Conservation (phyloP, 2,113 vertebrate genomes). For the Grammatotria lemairii region DNA sequence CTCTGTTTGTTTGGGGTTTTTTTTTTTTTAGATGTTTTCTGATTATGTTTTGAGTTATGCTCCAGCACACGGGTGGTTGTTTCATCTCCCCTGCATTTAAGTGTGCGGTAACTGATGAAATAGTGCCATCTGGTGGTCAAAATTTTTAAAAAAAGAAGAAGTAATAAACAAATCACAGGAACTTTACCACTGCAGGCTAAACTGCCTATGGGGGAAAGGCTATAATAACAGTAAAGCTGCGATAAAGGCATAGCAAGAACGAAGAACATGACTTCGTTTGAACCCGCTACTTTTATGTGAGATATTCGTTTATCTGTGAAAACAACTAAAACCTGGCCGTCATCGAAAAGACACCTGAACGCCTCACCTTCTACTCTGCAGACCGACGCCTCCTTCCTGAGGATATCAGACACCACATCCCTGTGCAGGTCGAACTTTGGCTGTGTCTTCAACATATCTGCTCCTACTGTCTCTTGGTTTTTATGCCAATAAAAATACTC, state of each 20-base stretch:
- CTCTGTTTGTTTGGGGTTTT: not conserved
- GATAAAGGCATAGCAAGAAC: not conserved
- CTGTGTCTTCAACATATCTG: constrained; percentile 47
- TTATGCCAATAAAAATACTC: not conserved
- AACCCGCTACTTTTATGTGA: not conserved
- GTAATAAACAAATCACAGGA: not conserved
- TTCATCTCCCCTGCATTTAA: not conserved
- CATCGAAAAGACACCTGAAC: not conserved
- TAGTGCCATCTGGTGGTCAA: constrained; percentile 17
- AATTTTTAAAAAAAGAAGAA: rapidly evolving
- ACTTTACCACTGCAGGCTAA: not conserved
- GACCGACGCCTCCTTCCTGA: constrained; percentile 55
- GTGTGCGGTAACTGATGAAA: not conserved
- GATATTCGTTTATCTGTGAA: not conserved
- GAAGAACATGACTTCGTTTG: not conserved
- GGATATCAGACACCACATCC: constrained; percentile 58
- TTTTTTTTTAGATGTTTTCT: not conserved
- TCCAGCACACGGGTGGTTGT: not conserved
- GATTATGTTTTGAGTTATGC: not conserved
- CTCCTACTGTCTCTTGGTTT: not conserved
- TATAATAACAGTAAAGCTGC: not conserved
- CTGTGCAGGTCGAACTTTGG: constrained; percentile 51
- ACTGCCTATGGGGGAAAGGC: not conserved
- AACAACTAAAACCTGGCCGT: not conserved
- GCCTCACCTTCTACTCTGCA: constrained; percentile 61